Evolutionary conservation across 2,113 vertebrate genomes (phyloP).

Genomic region (Pomatostomus ruficeps): DNA sequence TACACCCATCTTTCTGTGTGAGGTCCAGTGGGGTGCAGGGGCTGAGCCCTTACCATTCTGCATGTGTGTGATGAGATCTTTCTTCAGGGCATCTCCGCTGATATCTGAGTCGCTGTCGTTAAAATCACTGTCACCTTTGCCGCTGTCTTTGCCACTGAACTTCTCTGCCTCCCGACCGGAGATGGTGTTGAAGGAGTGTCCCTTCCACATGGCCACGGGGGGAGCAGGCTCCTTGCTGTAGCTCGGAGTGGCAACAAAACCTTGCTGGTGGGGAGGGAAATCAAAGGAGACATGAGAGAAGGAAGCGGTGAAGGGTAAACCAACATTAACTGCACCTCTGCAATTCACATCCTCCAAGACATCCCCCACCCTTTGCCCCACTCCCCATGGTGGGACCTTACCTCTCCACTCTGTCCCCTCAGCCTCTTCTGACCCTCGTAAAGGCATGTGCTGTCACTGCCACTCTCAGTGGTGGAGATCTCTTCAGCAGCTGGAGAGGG

Average conservation of each 20-base stretch:
- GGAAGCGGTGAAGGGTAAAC: not conserved
- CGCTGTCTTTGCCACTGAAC: constrained; percentile 97
- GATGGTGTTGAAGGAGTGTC: constrained; percentile 92
- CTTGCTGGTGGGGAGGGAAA: constrained; percentile 61
- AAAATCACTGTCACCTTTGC: constrained; percentile 97
- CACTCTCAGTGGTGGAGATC: constrained; percentile 68
- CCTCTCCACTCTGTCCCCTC: constrained; percentile 81
- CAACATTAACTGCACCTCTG: not conserved
- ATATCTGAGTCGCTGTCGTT: constrained; percentile 97
- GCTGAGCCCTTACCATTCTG: constrained; percentile 80
- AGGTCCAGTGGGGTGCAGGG: not conserved
- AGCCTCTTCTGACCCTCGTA: constrained; percentile 85
- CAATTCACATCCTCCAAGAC: not conserved
- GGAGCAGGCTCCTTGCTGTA: constrained; percentile 84
- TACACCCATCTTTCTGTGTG: not conserved
- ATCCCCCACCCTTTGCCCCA: not conserved
- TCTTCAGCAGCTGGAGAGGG: constrained; percentile 70
- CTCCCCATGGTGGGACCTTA: constrained; percentile 52
- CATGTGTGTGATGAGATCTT: constrained; percentile 87
- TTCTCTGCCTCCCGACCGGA: constrained; percentile 87
- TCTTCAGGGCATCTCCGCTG: constrained; percentile 90
- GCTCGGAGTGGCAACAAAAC: constrained; percentile 80
- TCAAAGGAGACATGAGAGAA: not conserved
- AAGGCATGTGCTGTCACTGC: constrained; percentile 74
- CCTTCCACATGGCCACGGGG: constrained; percentile 91